A percentile compares a stretch with the other conserved stretches of the same genome.
These are phyloP conservation scores for Ethmia dodecea DNA, from an alignment of 2,888 invertebrate species.

Conservation along the genomic window DNA sequence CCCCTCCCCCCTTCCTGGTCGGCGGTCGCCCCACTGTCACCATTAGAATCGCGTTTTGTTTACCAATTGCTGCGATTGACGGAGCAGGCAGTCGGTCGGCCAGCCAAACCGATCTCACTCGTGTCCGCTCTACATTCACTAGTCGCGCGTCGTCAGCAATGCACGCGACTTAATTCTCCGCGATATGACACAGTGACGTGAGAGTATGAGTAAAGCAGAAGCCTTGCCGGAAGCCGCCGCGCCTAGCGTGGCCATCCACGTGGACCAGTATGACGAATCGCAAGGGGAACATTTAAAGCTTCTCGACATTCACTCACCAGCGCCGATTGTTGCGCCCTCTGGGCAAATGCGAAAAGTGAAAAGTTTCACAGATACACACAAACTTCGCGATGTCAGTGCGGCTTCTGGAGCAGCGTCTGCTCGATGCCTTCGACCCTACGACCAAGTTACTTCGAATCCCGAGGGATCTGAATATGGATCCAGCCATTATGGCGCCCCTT, in stretches of 20 bases:
- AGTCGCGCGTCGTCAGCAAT: constrained; percentile 66
- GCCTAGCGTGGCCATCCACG: constrained; percentile 64
- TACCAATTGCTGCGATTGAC: constrained; percentile 73
- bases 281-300: constrained; percentile 61
- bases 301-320: constrained; percentile 47
- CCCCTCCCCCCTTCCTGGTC: constrained; percentile 92
- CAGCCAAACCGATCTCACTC: constrained; percentile 89
- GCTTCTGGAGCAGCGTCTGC: constrained; percentile 70
- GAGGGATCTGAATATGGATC: constrained; percentile 80
- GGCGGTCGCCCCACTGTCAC: constrained; percentile 48
- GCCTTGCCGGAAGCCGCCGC: constrained; percentile 59
- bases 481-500: constrained; percentile 82
- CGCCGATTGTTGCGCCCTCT: constrained; percentile 55
- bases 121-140: constrained; percentile 46
- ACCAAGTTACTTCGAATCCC: constrained; percentile 63
- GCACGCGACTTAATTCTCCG: constrained; percentile 60
- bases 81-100: constrained; percentile 67
- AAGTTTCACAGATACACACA: constrained; percentile 71
- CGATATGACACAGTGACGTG: constrained; percentile 72
- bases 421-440: constrained; percentile 66
- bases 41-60: constrained; percentile 60
- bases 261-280: constrained; percentile 56
- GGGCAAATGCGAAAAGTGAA: constrained; percentile 73
- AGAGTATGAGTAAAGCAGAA: constrained; percentile 67
- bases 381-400: constrained; percentile 59